Percentiles rank a stretch among this genome's conserved stretches.
Evolutionary conservation across 2,113 vertebrate species (phyloP).

Genomic region (Eleginops maclovinus): DNA sequence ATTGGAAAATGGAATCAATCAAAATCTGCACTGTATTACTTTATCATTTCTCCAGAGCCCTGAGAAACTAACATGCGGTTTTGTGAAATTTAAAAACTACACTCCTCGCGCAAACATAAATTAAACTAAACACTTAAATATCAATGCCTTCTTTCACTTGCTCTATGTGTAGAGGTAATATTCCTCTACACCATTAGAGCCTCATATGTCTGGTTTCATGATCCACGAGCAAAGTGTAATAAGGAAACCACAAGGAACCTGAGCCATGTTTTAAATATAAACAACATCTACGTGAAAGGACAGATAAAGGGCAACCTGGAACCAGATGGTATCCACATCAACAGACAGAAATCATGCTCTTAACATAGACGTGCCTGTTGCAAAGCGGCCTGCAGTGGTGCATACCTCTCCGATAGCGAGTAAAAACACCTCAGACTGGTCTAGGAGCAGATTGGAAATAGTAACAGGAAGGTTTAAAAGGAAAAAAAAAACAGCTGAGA

Average conservation of each 20-base stretch:
- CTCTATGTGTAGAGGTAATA: slow-evolving; percentile 53
- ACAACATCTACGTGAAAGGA: slow-evolving; percentile 70
- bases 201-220: slow-evolving; percentile 58
- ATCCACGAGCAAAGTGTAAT: slow-evolving; percentile 70
- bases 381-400: slow-evolving; percentile 47
- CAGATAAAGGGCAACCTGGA: slow-evolving; percentile 66
- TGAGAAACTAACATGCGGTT: slow-evolving; percentile 17
- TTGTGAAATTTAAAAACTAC: slow-evolving; percentile 3
- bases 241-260: slow-evolving; percentile 77
- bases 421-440: slow-evolving; percentile 49
- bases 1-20: slow-evolving; percentile 15
- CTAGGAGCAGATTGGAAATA: slow-evolving; percentile 36
- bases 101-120: slow-evolving; percentile 32
- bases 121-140: slow-evolving; percentile 42
- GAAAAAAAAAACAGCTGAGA: slow-evolving; percentile 46
- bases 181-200: slow-evolving; percentile 51
- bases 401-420: slow-evolving; percentile 35
- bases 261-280: slow-evolving; percentile 79
- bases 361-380: slow-evolving; percentile 57
- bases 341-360: slow-evolving; percentile 49
- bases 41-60: slow-evolving; percentile 16
- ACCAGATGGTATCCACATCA: slow-evolving; percentile 64
- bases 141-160: slow-evolving; percentile 70
- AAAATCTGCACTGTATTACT: slow-evolving; percentile 26
- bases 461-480: slow-evolving; percentile 58